Base-by-base conservation (phyloP, 2,113 vertebrate genomes). In the Emydura subglobosa region DNA sequence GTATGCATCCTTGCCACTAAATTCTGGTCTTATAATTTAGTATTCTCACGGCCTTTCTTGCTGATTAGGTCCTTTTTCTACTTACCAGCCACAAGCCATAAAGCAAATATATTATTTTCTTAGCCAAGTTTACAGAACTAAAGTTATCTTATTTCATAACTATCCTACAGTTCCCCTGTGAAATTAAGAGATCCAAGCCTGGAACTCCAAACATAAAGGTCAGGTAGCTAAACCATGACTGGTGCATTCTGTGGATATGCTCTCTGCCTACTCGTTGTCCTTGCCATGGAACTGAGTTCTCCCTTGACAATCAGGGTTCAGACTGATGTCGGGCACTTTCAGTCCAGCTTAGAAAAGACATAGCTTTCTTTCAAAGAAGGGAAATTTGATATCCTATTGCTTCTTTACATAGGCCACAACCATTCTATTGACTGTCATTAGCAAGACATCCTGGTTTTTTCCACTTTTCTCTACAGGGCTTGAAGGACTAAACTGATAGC, bases 191-290 rank as follows among this genome's bases (percentile, higher is more conserved):
- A 86, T 59, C 91, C 72, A 92, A 22, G 83, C 88, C 92, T 94
- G 51, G 65, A 86, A 94, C 92, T 95, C 92, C 79, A 68, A 91
- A 93, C 65, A n/a, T 85, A 80, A 31, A 95, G 80, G 85, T 96
- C 57, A 89, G 74, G 89, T 53, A 96, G 93, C 27, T 92, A 91
- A 93, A 87, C 57, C 78, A 0, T 83, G 81, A 84, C 88, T 94
- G 80, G 93, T 14, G 51, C 4, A 50, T 8, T 0, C 24, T 61
- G 19, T 25, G 50, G 72, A 44, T 39, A 79, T 87, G 4, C 1
- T 81, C 88, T 86, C 31, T 76, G 31, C 34, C 78, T 86, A 55
- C 39, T 91, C 50, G 93, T n/a, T n/a, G 57, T 81, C 89, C 79
- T 54, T 91, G 42, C 54, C 86, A 74, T 49, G 74, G 50, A 95